Conservation (phyloP, 2,113 vertebrate genomes). For the Nycticryphes semicollaris region DNA sequence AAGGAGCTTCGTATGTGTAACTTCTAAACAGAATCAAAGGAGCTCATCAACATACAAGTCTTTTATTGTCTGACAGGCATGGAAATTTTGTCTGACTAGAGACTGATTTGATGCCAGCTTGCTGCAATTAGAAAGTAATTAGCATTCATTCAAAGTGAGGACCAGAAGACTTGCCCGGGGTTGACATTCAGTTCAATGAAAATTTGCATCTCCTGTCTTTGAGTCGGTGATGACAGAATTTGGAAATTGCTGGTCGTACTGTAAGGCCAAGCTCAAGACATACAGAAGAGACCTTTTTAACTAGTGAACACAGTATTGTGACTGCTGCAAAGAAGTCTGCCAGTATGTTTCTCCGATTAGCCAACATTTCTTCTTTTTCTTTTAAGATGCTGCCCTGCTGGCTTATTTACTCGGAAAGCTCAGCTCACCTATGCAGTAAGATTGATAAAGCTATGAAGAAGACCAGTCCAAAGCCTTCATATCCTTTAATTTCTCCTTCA, state of each 20-base stretch:
- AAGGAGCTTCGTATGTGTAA: neutral
- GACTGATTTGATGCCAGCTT: slow-evolving; percentile 40
- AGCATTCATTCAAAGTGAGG: slow-evolving; percentile 21
- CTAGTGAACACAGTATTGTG: neutral
- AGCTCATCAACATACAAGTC: neutral
- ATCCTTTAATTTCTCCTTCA: neutral
- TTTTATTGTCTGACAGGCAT: neutral
- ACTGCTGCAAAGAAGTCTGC: neutral
- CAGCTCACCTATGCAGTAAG: neutral
- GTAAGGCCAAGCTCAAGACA: neutral
- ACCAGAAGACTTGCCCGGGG: neutral
- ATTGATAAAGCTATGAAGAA: neutral
- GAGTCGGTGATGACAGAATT: neutral
- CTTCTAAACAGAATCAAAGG: slow-evolving; percentile 10
- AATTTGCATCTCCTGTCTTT: neutral
- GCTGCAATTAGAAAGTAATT: slow-evolving; percentile 45
- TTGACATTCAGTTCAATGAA: neutral
- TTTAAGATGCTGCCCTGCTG: neutral
- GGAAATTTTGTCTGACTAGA: slow-evolving; percentile 4
- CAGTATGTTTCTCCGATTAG: neutral
- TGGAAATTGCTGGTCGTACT: neutral
- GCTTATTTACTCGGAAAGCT: neutral
- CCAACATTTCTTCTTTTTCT: neutral
- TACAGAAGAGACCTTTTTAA: neutral
- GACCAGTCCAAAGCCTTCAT: neutral